These are phyloP conservation scores for Sarotherodon lohbergeri DNA, from an alignment of 2,113 vertebrate genomes.

Conservation along the genomic window DNA sequence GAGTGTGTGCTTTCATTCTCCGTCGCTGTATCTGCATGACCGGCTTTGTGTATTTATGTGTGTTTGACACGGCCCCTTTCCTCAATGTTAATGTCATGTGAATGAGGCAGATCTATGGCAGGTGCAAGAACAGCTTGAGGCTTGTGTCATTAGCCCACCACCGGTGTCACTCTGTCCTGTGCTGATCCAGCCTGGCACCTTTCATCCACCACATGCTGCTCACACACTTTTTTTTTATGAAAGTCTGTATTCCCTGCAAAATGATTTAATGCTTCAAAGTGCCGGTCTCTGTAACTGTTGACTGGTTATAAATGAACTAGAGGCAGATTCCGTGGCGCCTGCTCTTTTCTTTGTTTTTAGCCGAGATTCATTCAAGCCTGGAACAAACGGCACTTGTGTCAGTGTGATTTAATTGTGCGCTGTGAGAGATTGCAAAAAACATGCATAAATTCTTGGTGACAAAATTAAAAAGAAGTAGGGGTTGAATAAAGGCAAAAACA, in stretches of 20 bases:
- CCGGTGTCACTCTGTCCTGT: conserved; percentile 53
- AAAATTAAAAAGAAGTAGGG: background rate
- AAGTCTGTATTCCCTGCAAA: conserved; percentile 14
- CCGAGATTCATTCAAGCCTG: background rate
- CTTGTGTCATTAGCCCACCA: conserved; percentile 57
- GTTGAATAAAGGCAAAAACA: background rate
- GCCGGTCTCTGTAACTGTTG: background rate
- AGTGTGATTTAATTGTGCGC: background rate
- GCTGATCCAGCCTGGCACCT: conserved; percentile 40
- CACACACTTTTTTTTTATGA: conserved; percentile 1
- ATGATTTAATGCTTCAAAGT: background rate
- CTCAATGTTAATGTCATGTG: conserved; percentile 59
- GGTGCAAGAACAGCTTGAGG: conserved; percentile 70
- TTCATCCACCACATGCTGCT: conserved; percentile 45
- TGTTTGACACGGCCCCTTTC: conserved; percentile 4
- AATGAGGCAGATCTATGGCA: conserved; percentile 50
- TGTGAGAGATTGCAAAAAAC: background rate
- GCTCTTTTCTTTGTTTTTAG: background rate
- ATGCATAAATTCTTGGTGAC: background rate
- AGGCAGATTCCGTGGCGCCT: background rate
- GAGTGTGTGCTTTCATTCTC: background rate
- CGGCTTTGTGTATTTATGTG: background rate
- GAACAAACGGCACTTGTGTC: background rate
- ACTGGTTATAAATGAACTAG: conserved; percentile 22
- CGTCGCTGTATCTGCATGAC: background rate